Percentiles rank a stretch among this genome's conserved stretches.
These are phyloP conservation scores for Heterodera schachtii DNA, from an alignment of 1,140 invertebrate genomes.

Conservation along the genomic window DNA sequence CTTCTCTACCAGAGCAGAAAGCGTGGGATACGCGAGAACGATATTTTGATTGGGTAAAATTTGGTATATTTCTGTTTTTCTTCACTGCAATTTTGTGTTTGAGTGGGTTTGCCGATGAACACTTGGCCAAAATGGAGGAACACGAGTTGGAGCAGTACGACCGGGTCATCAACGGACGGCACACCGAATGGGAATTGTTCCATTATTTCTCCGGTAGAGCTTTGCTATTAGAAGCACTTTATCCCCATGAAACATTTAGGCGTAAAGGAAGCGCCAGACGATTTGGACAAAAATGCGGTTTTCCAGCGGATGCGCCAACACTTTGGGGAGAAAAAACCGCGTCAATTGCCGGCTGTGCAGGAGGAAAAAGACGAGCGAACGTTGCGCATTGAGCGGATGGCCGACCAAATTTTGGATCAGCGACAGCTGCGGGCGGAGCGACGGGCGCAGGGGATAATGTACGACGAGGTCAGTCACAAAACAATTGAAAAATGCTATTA, in stretches of 20 bases:
- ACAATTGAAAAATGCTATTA: background rate
- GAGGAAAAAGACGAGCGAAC: constrained; percentile 4
- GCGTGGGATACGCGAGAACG: constrained; percentile 95
- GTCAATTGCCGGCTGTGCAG: background rate
- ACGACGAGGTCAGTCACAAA: constrained; percentile 16
- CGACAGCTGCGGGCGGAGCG: background rate
- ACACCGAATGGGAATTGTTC: constrained; percentile 65
- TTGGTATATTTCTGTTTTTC: background rate
- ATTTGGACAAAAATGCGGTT: background rate
- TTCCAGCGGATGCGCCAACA: background rate
- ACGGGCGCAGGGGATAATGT: constrained; percentile 23
- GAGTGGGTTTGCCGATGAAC: constrained; percentile 56
- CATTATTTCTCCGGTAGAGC: constrained; percentile 56
- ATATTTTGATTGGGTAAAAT: constrained; percentile 75
- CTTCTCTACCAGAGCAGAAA: constrained; percentile 84
- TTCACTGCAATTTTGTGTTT: constrained; percentile 14
- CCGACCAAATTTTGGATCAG: background rate
- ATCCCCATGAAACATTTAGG: background rate
- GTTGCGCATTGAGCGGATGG: background rate
- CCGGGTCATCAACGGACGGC: constrained; percentile 61
- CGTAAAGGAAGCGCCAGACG: background rate
- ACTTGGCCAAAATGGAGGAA: constrained; percentile 44
- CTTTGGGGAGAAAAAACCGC: background rate
- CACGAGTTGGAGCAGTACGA: constrained; percentile 56
- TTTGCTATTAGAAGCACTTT: background rate